A percentile compares a stretch with the other conserved stretches of the same genome.
Evolutionary conservation across 2,888 invertebrate genomes (phyloP).

Genomic region (Drosophila birchii): DNA sequence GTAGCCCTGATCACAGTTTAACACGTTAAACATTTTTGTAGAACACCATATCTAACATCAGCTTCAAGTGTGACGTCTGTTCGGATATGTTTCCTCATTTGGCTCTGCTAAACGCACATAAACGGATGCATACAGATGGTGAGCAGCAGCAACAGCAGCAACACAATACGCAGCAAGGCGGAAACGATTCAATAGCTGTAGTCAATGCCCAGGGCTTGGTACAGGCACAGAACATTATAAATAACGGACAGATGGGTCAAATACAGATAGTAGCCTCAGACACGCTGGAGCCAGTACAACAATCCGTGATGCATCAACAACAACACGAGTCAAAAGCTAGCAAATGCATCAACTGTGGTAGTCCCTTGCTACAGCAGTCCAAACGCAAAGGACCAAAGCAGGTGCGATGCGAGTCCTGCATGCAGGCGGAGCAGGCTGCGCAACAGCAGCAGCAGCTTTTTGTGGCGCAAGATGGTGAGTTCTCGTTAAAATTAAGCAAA

Average conservation of each 20-base stretch:
- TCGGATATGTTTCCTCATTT: conserved; percentile 94
- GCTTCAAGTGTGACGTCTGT: conserved; percentile 95
- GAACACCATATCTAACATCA: conserved; percentile 91
- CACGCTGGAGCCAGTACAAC: conserved; percentile 69
- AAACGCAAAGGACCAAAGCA: conserved; percentile 88
- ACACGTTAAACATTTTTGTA: conserved; percentile 84
- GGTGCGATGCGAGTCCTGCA: conserved; percentile 87
- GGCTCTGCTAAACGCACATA: conserved; percentile 93
- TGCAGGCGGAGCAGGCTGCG: conserved; percentile 86
- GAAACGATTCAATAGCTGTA: conserved; percentile 86
- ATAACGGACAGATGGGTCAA: conserved; percentile 85
- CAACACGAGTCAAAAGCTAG: conserved; percentile 84
- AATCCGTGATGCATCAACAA: conserved; percentile 69
- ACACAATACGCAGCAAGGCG: conserved; percentile 67
- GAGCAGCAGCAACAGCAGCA: conserved; percentile 77
- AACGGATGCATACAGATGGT: conserved; percentile 90
- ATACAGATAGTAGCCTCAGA: conserved; percentile 88
- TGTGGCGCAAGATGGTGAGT: conserved; percentile 87
- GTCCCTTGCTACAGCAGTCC: conserved; percentile 86
- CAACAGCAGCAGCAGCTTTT: conserved; percentile 85
- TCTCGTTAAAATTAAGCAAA: conserved; percentile 81
- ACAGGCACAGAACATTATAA: conserved; percentile 84
- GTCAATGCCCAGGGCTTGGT: conserved; percentile 85
- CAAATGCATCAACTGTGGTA: conserved; percentile 88
- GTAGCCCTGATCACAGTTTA: conserved; percentile 19